These are phyloP conservation scores for Gryllus longicercus DNA, from an alignment of 2,888 invertebrate genomes.

Conservation along the genomic window DNA sequence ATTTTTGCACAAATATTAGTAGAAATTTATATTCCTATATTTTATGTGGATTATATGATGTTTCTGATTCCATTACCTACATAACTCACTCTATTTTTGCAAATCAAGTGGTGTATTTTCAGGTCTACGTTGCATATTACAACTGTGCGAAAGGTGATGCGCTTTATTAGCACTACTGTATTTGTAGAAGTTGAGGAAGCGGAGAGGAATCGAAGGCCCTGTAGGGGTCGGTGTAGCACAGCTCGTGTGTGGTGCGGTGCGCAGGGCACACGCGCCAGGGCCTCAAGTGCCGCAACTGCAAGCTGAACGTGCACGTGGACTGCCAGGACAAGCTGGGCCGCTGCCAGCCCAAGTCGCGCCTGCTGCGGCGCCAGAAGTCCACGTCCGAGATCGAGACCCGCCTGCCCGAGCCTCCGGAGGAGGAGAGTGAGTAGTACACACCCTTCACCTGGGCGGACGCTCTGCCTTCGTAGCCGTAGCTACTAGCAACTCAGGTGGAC, in stretches of 20 bases:
- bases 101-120: too few relatives aligned
- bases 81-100: too few relatives aligned
- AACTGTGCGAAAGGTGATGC: too few relatives aligned
- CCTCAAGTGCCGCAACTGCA: slow-evolving; percentile 83
- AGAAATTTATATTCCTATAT: too few relatives aligned
- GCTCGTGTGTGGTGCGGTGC: neutral
- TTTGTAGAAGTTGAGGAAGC: too few relatives aligned
- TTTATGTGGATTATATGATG: too few relatives aligned
- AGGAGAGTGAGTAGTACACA: slow-evolving; percentile 39
- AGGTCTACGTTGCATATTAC: too few relatives aligned
- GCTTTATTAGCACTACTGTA: too few relatives aligned
- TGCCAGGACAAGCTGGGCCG: slow-evolving; percentile 73
- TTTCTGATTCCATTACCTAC: too few relatives aligned
- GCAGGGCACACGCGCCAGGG: slow-evolving; percentile 89
- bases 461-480: neutral
- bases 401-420: slow-evolving; percentile 34
- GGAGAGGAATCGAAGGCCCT: too few relatives aligned
- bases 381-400: slow-evolving; percentile 59
- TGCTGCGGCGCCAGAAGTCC: slow-evolving; percentile 83
- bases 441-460: neutral
- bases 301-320: slow-evolving; percentile 86
- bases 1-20: too few relatives aligned
- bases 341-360: slow-evolving; percentile 80
- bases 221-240: too few relatives aligned
- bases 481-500: neutral